These are phyloP conservation scores for Ctenopoma kingsleyae DNA, from an alignment of 2,797 vertebrate species.

Conservation along the genomic window DNA sequence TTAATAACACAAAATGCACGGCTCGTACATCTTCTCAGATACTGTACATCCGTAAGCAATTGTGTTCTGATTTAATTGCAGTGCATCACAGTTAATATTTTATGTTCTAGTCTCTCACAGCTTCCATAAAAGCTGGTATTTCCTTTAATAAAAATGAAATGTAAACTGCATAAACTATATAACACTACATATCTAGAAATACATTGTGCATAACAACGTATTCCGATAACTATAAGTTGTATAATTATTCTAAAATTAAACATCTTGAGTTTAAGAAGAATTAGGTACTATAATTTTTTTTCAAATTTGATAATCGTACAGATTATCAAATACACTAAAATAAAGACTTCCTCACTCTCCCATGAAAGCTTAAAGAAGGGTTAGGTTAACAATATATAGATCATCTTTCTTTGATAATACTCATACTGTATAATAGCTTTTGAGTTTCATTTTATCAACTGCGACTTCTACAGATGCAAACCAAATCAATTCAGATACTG, in stretches of 20 bases:
- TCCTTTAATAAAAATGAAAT: slow-evolving; percentile 1
- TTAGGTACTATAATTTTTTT: not conserved
- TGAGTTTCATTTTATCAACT: not conserved
- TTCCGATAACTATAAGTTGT: slow-evolving; percentile 16
- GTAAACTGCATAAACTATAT: not conserved
- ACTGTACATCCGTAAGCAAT: slow-evolving; percentile 1
- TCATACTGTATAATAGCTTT: no score
- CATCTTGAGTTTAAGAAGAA: slow-evolving; percentile 10
- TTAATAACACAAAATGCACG: not conserved
- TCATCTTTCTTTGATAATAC: not conserved
- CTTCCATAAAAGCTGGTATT: slow-evolving; percentile 2
- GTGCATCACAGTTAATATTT: no score
- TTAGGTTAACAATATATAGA: not conserved
- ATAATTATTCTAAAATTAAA: slow-evolving; percentile 23
- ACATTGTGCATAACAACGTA: slow-evolving; percentile 7
- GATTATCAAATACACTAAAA: slow-evolving; percentile 6
- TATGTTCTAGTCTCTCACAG: not conserved
- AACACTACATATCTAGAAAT: slow-evolving; percentile 23
- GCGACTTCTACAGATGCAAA: not conserved
- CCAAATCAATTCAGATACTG: not conserved
- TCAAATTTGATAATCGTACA: slow-evolving; percentile 7
- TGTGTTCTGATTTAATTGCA: slow-evolving; percentile 17
- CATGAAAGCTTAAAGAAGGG: not conserved
- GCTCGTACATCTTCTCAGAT: not conserved
- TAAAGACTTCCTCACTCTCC: not conserved